These are phyloP conservation scores for Lithophane ornitopus DNA, from an alignment of 2,888 invertebrate species.

Conservation along the genomic window DNA sequence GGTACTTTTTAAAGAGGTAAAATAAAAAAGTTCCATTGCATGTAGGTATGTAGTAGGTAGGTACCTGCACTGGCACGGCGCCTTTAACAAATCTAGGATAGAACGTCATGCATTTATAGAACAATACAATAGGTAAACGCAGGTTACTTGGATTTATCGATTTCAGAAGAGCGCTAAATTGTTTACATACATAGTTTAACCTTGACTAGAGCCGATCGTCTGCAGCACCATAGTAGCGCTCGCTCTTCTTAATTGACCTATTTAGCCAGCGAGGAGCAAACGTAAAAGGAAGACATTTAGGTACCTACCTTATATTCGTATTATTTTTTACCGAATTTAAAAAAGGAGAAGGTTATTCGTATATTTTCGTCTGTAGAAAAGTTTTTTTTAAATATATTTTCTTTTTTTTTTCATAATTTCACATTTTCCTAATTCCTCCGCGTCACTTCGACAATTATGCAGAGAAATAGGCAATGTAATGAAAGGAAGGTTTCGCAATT, in stretches of 20 bases:
- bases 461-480: not conserved
- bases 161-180: slow-evolving; percentile 29
- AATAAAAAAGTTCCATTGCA: not conserved
- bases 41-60: not conserved
- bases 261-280: slow-evolving; percentile 40
- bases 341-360: too few species aligned
- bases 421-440: too few species aligned
- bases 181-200: not conserved
- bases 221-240: slow-evolving; percentile 26
- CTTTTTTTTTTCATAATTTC: too few species aligned
- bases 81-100: slow-evolving; percentile 30
- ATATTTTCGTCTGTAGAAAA: too few species aligned
- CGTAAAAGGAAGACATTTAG: not conserved
- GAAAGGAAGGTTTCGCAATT: not conserved
- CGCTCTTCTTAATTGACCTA: slow-evolving; percentile 41
- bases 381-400: too few species aligned
- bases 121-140: slow-evolving; percentile 14
- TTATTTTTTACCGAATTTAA: too few species aligned
- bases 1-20: too few species aligned
- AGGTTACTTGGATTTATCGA: slow-evolving; percentile 20
- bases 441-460: too few species aligned
- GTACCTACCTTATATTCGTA: too few species aligned
- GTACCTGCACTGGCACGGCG: not conserved
- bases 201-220: not conserved
- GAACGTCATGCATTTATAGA: slow-evolving; percentile 14